Percentiles rank a stretch among this genome's conserved stretches.
phyloP scores from a whole-genome alignment of 2,888 invertebrate genomes.

The Spisula subtruncata region DNA sequence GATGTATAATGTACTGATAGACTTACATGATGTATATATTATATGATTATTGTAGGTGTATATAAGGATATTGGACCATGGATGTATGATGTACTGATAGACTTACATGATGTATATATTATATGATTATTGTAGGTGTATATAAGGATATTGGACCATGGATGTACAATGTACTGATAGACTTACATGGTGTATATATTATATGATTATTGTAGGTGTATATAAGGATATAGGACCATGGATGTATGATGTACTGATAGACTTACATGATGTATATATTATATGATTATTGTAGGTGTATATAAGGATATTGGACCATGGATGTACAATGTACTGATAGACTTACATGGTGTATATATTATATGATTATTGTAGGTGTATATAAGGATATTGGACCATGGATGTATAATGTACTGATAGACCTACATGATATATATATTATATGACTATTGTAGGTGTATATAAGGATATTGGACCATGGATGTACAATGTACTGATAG shows the following conservation, averaged over 20 bases:
- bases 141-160: constrained; percentile 82
- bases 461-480: constrained; percentile 82
- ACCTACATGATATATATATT: constrained; percentile 91
- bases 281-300: constrained; percentile 75
- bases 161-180: constrained; percentile 90
- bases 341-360: constrained; percentile 91
- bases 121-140: constrained; percentile 75
- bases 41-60: constrained; percentile 75
- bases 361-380: constrained; percentile 75
- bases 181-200: constrained; percentile 91
- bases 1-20: constrained; percentile 90
- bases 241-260: constrained; percentile 90
- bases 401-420: constrained; percentile 90
- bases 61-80: constrained; percentile 82
- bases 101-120: constrained; percentile 91
- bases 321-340: constrained; percentile 90
- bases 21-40: constrained; percentile 91
- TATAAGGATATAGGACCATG: constrained; percentile 82
- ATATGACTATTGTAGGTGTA: constrained; percentile 75
- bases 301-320: constrained; percentile 82
- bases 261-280: constrained; percentile 91
- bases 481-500: constrained; percentile 90
- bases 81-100: constrained; percentile 90
- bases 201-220: constrained; percentile 75
- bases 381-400: constrained; percentile 82